These are phyloP conservation scores for Sarcophaga caerulescens DNA, from an alignment of 2,888 invertebrate genomes.

Conservation along the genomic window DNA sequence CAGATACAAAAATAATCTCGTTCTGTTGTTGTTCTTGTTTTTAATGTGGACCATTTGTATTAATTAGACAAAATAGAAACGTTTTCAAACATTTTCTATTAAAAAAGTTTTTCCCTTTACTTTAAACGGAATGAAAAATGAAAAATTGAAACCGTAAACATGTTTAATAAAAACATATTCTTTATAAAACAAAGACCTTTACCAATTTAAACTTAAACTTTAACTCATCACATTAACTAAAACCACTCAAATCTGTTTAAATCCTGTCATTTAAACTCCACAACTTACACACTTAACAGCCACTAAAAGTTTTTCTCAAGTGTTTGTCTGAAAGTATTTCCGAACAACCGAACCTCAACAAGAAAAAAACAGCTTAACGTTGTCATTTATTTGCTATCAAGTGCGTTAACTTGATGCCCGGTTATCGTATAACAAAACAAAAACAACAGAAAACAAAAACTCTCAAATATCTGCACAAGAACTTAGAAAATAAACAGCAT, in stretches of 20 bases:
- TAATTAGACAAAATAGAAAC: slow-evolving; percentile 70
- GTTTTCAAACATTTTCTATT: not conserved
- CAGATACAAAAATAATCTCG: slow-evolving; percentile 63
- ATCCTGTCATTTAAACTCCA: slow-evolving; percentile 2
- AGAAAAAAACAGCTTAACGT: not conserved
- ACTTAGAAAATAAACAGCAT: slow-evolving; percentile 5
- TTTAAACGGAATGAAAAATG: not conserved
- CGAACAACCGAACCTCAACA: not conserved
- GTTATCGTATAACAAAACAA: slow-evolving; percentile 40
- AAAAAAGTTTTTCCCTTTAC: slow-evolving; percentile 17
- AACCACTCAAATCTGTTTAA: slow-evolving; percentile 19
- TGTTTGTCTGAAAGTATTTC: slow-evolving; percentile 10
- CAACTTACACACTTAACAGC: slow-evolving; percentile 57
- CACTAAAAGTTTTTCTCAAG: slow-evolving; percentile 61
- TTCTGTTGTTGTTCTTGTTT: slow-evolving; percentile 45
- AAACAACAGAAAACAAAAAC: slow-evolving; percentile 13
- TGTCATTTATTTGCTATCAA: slow-evolving; percentile 41
- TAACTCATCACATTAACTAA: not conserved
- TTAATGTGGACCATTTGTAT: slow-evolving; percentile 71
- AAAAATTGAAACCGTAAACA: not conserved
- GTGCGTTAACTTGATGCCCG: slow-evolving; percentile 37
- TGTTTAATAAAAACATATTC: slow-evolving; percentile 25
- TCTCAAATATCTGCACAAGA: not conserved
- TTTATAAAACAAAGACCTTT: slow-evolving; percentile 1
- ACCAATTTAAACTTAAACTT: not conserved